A percentile compares a stretch with the other conserved stretches of the same genome.
Evolutionary conservation across 2,888 invertebrate species (phyloP).

Genomic region (Apomyelois bistriatella): DNA sequence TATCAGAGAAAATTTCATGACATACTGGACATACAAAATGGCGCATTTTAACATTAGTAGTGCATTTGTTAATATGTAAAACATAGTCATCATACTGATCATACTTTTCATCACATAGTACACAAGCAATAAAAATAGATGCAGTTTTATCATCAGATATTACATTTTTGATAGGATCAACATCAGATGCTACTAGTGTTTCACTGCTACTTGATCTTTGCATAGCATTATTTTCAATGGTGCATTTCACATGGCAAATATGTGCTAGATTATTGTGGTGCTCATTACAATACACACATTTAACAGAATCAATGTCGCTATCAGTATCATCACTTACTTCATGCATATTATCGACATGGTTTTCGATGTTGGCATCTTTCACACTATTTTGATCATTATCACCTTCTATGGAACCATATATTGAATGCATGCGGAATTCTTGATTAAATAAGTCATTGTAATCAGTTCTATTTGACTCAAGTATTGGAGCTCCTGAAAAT

Average conservation of each 20-base stretch:
- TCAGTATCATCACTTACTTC: conserved; percentile 72
- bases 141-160: conserved; percentile 31
- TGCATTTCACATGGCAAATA: conserved; percentile 63
- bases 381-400: conserved; percentile 62
- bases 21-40: conserved; percentile 70
- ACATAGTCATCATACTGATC: conserved; percentile 63
- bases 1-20: conserved; percentile 67
- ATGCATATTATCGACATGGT: conserved; percentile 29
- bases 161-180: conserved; percentile 29
- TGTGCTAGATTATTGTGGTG: conserved; percentile 59
- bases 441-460: conserved; percentile 60
- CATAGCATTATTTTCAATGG: conserved; percentile 61
- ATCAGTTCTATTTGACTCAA: conserved; percentile 46
- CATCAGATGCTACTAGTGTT: conserved; percentile 64
- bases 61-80: conserved; percentile 64
- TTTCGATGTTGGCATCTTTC: conserved; percentile 37
- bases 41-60: conserved; percentile 69
- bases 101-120: conserved; percentile 67
- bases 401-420: conserved; percentile 50
- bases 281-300: conserved; percentile 67
- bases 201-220: conserved; percentile 66
- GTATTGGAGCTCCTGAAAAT: conserved; percentile 48
- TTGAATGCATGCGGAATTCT: conserved; percentile 64
- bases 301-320: conserved; percentile 70
- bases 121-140: conserved; percentile 56